A percentile compares a stretch with the other conserved stretches of the same genome.
These are phyloP conservation scores for Tubulanus polymorphus DNA, from an alignment of 2,888 invertebrate species.

Conservation along the genomic window DNA sequence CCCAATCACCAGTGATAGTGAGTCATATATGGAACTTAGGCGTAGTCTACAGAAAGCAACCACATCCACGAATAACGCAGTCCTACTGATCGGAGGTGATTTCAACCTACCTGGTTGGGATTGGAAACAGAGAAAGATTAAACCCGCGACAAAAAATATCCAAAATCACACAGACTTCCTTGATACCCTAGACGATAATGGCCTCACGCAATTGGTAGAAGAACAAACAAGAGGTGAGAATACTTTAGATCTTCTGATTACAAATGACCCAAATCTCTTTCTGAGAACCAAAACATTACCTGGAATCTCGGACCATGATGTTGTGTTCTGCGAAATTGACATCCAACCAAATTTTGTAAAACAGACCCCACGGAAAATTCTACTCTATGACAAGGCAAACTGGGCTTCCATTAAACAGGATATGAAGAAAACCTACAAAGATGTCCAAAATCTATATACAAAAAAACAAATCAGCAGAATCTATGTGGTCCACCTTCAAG, in stretches of 20 bases:
- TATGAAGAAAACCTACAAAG: constrained; percentile 8
- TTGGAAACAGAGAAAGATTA: background rate
- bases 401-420: constrained; percentile 14
- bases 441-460: background rate
- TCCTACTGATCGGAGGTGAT: background rate
- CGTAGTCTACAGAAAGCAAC: background rate
- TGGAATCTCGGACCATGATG: constrained; percentile 19
- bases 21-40: background rate
- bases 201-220: constrained; percentile 14
- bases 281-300: constrained; percentile 11
- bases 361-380: constrained; percentile 11
- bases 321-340: constrained; percentile 11
- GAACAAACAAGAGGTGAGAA: constrained; percentile 17
- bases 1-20: background rate
- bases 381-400: constrained; percentile 18
- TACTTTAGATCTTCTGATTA: constrained; percentile 19
- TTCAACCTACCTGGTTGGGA: background rate
- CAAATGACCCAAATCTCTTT: constrained; percentile 15
- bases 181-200: constrained; percentile 15
- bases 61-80: too few species aligned
- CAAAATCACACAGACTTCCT: background rate
- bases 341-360: background rate
- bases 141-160: background rate
- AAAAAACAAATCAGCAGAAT: background rate
- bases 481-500: background rate